Base-by-base conservation (phyloP, 2,113 vertebrate genomes). In the Heteronetta atricapilla region DNA sequence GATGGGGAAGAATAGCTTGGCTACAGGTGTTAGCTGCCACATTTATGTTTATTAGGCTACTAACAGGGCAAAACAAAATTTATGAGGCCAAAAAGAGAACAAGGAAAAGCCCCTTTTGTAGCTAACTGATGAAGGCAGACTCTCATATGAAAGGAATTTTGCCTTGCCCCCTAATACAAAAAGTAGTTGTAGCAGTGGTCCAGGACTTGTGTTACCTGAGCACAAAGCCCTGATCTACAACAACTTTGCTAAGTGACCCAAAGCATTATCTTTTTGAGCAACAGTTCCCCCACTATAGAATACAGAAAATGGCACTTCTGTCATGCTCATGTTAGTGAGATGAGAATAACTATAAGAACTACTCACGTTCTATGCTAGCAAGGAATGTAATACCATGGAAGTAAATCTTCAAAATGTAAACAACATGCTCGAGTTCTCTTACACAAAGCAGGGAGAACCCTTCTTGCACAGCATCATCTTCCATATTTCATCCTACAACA, bases 1-100 rank as follows among this genome's bases (percentile, higher is more conserved):
- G 0, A 0, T 28, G 16, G 13, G 33, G 6, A 20, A 67, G 22
- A 70, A 74, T 3, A 50, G 5, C 4, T 34, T 18, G 11, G 7
- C 55, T 48, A 53, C 26, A 86, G 44, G 17, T 5, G 56, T 2
- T 80, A 3, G 3, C 6, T 88, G 20, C 3, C 8, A 31, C 8
- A 19, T 76, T 18, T 29, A 5, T 42, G 10, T 20, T 42, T 72
- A 33, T 3, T 29, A 22, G 29, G 16, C 15, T 5, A 23, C 22
- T 29, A 21, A 23, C 15, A 48, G 4, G 20, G 11, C 34, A 25
- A 82, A 74, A 10, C 19, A 76, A 83, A 70, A 48, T 34, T 10
- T 38, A 1, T 13, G 29, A 62, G n/a, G 42, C 3, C 3, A 20
- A 20, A 8, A 62, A 63, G 6, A 62, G 10, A 73, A 78, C 33